Base-by-base conservation (phyloP, 2,888 invertebrate species). In the Drosophila hamatofila region DNA sequence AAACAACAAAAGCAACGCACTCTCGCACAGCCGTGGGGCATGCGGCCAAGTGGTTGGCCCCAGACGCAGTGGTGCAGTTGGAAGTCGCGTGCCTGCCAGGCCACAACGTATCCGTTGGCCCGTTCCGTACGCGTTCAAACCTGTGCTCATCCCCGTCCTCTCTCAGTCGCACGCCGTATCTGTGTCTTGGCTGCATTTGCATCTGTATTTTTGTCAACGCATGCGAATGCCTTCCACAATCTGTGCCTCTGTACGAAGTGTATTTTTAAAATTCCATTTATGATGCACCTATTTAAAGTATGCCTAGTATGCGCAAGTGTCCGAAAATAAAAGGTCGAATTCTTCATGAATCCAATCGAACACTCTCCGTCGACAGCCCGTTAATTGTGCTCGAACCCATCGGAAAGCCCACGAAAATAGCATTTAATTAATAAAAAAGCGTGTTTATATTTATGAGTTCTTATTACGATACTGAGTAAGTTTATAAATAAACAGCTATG, bases 391-490 rank as follows among this genome's bases (percentile, higher is more conserved):
- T 57, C 46, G 35, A 35, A 35, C 8, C 39, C 64, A 76, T 44
- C 63, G 49, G 49, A 30, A 25, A 35, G 7, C 27, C 37, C 35
- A 57, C 54, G 37, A 12, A 55, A 48, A 41, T 54, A 57, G 16
- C 52, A 18, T 58, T 72, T 46, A 46, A 58, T 70, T 49, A 57
- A 21, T 25, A 71, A 69, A 42, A 42, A 44, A 30, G 55, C 33
- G 65, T 51, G 54, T 59, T 67, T 51, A 70, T 77, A 82, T 89
- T 80, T 85, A 91, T 91, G 91, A 91, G 92, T 85, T 90, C 88
- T 78, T 91, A 86, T 88, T 91, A 91, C 83, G 91, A 91, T 86
- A 78, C 91, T 67, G 92, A 92, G 91, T 91, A 91, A 92, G 92
- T 91, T 72, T 71, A 77, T 77, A 69, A 70, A 88, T 80, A 70